These are phyloP conservation scores for Megaustenia siamemsis DNA, from an alignment of 2,888 invertebrate species.

Conservation along the genomic window DNA sequence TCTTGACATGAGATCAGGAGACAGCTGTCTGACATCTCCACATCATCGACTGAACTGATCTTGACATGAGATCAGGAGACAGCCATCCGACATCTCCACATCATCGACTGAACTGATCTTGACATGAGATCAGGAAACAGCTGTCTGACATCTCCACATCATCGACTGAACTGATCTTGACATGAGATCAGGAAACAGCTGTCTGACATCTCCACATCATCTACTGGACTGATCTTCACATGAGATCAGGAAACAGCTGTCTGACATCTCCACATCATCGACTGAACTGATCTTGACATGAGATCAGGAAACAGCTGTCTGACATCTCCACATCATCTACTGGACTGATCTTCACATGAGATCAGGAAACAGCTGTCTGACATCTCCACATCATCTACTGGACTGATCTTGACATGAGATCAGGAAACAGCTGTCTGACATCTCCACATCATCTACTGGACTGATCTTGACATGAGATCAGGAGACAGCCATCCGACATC, in stretches of 20 bases:
- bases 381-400: not conserved
- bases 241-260: slow-evolving; percentile 84
- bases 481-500: slow-evolving; percentile 82
- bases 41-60: slow-evolving; percentile 79
- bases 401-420: slow-evolving; percentile 82
- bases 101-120: slow-evolving; percentile 80
- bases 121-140: slow-evolving; percentile 84
- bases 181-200: slow-evolving; percentile 84
- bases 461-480: slow-evolving; percentile 82
- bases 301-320: slow-evolving; percentile 84
- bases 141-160: slow-evolving; percentile 79
- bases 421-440: slow-evolving; percentile 83
- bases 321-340: slow-evolving; percentile 25
- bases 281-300: slow-evolving; percentile 82
- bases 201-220: slow-evolving; percentile 77
- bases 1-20: slow-evolving; percentile 83
- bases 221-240: slow-evolving; percentile 64
- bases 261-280: slow-evolving; percentile 44
- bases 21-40: slow-evolving; percentile 82
- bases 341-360: slow-evolving; percentile 81
- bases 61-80: slow-evolving; percentile 84
- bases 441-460: not conserved
- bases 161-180: slow-evolving; percentile 80
- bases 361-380: slow-evolving; percentile 83
- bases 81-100: slow-evolving; percentile 80